phyloP scores from a whole-genome alignment of 2,797 vertebrate genomes.

The Pempheris klunzingeri region DNA sequence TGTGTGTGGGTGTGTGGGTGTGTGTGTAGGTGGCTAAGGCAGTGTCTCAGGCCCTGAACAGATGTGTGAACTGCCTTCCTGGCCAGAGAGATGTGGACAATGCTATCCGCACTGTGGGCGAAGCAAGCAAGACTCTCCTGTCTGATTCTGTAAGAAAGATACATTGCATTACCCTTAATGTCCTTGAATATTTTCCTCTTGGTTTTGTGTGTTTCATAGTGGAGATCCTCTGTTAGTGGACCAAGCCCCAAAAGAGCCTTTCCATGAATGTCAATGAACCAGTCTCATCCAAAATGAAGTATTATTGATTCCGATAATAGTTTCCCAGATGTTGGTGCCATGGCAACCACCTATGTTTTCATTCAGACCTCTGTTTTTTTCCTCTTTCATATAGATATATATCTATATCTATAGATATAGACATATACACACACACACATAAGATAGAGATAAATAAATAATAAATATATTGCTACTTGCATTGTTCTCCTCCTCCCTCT shows the following conservation, averaged over 20 bases:
- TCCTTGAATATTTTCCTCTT: neutral
- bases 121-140: slow-evolving; percentile 95
- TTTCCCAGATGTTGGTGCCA: neutral
- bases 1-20: slow-evolving; percentile 43
- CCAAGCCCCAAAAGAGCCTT: neutral
- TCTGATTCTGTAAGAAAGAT: slow-evolving; percentile 88
- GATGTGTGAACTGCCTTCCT: slow-evolving; percentile 95
- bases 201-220: neutral
- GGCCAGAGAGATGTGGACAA: slow-evolving; percentile 97
- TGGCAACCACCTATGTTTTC: neutral
- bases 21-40: slow-evolving; percentile 94
- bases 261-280: neutral
- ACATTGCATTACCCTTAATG: neutral
- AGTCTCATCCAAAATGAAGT: neutral
- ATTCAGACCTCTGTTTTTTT: neutral
- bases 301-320: neutral
- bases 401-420: too few species aligned
- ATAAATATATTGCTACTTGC: neutral
- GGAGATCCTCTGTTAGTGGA: neutral
- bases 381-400: too few species aligned
- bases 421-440: too few species aligned
- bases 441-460: too few species aligned
- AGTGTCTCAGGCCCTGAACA: slow-evolving; percentile 94
- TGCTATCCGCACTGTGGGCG: slow-evolving; percentile 93
- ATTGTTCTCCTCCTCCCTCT: neutral